Evolutionary conservation across 2,113 vertebrate genomes (phyloP), one percentile per base, ranked within the genome.

Genomic region (Athene noctua): DNA sequence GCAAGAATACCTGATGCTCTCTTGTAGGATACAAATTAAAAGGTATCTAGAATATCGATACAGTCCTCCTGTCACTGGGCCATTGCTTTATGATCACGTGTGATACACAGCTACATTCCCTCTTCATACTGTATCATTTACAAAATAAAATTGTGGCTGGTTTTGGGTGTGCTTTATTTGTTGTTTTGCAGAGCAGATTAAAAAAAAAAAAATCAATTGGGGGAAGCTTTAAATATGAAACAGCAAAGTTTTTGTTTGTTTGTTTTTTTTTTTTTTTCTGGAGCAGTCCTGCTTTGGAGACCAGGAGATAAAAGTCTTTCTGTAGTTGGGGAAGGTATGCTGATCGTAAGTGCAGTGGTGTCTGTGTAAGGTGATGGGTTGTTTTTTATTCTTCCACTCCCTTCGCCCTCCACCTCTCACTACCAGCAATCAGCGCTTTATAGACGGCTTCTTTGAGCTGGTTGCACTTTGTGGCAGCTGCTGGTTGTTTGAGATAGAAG

Each of bases 51-150:
- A 81, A 52, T 13, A 10, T n/a, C 22, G 13, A 14, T 82, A 3
- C 6, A 87, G 0, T 32, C 34, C 13, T 72, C 6, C 34, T 44
- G 32, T 36, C 47, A 10, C 68, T 40, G 46, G 18, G 2, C n/a
- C 5, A 0, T 8, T 70, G 36, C 55, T 91, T 47, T 79, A 4
- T 26, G n/a, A 4, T 79, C 29, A 3, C 1, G 0, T 29, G 0
- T 2, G 34, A 78, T 80, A 15, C 10, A 17, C 10, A 47, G 10
- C 27, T 67, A 11, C 55, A 20, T 10, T 36, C 25, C 4, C 11
- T 80, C 34, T 42, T 44, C 15, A 6, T 62, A 4, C 16, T 32
- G 4, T 57, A 21, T 32, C 47, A 54, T 59, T 77, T 58, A 49
- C 27, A 49, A 30, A 59, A 61, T 20, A 29, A 81, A 38, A 11